These are phyloP conservation scores for Dryococelus australis DNA, from an alignment of 2,888 invertebrate genomes.

Conservation along the genomic window DNA sequence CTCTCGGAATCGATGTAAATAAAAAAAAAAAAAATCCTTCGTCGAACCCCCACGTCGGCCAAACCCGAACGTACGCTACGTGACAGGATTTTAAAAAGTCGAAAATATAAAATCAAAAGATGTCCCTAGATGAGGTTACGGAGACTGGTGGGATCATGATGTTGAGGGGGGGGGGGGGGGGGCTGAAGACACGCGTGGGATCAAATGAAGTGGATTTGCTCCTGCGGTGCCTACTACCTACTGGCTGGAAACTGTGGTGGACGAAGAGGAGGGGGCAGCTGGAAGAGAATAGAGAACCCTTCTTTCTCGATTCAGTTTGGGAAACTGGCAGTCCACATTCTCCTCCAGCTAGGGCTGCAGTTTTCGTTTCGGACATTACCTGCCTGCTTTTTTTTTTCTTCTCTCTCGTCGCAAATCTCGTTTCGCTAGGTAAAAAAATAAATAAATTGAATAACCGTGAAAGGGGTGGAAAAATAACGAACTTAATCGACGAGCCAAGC, in stretches of 20 bases:
- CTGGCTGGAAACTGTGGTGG: neutral
- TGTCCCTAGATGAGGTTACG: slow-evolving; percentile 18
- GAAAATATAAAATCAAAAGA: neutral
- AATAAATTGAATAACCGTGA: neutral
- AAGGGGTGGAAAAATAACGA: neutral
- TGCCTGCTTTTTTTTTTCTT: too few relatives aligned
- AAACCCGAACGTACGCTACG: slow-evolving; percentile 8
- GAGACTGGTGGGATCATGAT: neutral
- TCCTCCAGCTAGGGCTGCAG: too few relatives aligned
- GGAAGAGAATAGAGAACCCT: neutral
- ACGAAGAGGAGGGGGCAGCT: neutral
- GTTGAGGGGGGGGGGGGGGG: neutral
- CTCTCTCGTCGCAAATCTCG: too few relatives aligned
- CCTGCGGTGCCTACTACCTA: slow-evolving; percentile 16
- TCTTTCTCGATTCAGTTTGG: neutral
- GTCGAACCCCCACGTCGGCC: neutral
- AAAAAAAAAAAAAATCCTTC: slow-evolving; percentile 23
- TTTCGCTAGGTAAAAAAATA: too few relatives aligned
- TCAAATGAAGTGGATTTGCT: slow-evolving; percentile 17
- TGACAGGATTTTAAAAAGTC: slow-evolving; percentile 24
- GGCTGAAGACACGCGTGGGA: neutral
- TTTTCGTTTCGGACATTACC: too few relatives aligned
- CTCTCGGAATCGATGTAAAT: slow-evolving; percentile 13
- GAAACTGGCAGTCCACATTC: neutral
- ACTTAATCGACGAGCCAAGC: too few relatives aligned